A percentile compares a stretch with the other conserved stretches of the same genome.
Evolutionary conservation across 2,888 invertebrate species (phyloP).

Genomic region (Lasioglossum marginatum): DNA sequence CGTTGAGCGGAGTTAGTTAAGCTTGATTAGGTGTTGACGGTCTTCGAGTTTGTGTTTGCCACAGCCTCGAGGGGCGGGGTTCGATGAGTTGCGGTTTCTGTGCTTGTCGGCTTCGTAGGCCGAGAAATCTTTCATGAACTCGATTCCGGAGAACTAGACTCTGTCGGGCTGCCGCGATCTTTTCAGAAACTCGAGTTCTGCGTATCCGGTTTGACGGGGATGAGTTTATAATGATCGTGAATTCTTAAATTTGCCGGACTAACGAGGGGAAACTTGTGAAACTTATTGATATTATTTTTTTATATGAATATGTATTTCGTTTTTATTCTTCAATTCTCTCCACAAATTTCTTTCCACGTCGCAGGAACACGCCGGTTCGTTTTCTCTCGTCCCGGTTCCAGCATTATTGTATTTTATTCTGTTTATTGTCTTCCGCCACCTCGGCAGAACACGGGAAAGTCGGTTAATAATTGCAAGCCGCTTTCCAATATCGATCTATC

Average conservation of each 20-base stretch:
- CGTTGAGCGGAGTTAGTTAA: slow-evolving; percentile 39
- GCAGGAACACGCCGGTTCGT: neutral
- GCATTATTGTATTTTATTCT: slow-evolving; percentile 3
- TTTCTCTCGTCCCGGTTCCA: slow-evolving; percentile 10
- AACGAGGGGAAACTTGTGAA: neutral
- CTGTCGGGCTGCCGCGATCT: neutral
- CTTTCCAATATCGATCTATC: slow-evolving; percentile 13
- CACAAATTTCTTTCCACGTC: neutral
- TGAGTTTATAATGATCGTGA: neutral
- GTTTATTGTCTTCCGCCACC: neutral
- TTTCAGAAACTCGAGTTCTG: neutral
- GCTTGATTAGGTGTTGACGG: slow-evolving; percentile 41
- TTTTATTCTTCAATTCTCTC: neutral
- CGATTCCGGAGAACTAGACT: neutral
- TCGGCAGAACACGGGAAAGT: slow-evolving; percentile 33
- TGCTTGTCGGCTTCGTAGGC: no score
- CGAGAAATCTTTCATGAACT: neutral
- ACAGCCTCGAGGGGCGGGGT: neutral
- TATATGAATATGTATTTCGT: neutral
- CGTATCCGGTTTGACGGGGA: neutral
- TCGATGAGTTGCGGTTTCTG: slow-evolving; percentile 2
- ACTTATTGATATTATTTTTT: neutral
- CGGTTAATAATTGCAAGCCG: slow-evolving; percentile 30
- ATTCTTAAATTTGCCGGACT: neutral
- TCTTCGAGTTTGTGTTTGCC: slow-evolving; percentile 5